Evolutionary conservation across 53 echinoderm and acorn worm species (phyloP), one percentile per base, ranked within the genome.

Genomic region (Glandiceps talaboti): DNA sequence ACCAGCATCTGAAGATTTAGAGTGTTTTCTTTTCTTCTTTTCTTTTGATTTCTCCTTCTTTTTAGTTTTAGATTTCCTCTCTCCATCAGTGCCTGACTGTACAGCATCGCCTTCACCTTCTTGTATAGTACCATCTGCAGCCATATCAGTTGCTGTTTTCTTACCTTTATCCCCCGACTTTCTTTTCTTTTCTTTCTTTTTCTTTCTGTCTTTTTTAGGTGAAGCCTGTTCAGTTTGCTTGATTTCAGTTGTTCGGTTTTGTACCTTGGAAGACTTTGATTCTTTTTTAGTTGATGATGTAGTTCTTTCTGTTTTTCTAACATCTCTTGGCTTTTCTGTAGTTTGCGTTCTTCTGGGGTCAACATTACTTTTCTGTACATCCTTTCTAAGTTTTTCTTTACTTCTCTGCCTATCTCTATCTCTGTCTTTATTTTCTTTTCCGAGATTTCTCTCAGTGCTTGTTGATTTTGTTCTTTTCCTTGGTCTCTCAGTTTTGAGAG

Each of bases 11-110:
- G 82, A 80, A 25, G 82, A 74, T 76, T 85, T 87, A 14, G 76
- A 32, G 27, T 81, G 33, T 31, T 81, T 73, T 76, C 87, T 84
- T 79, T 85, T 87, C 75, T 88, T 91, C 80, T 88, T 80, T 28
- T 74, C 31, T 78, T 88, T 85, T n/a, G 75, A 80, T 1, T 29
- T 30, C 28, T 77, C 83, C 76, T 76, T 85, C 82, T 85, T 85
- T 0, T 73, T 81, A 30, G 83, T 88, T 29, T 76, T 82, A 25
- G 73, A 78, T 1, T 79, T 33, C 30, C 85, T 77, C 29, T 83
- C 88, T 79, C 83, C 78, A 10, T 74, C 73, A 27, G 79, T 81
- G 30, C 75, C 32, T 31, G 74, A 76, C 0, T 73, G 30, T 84
- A 80, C 79, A 30, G 30, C 28, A 0, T 81, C 81, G 77, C 81